phyloP scores from a whole-genome alignment of 2,113 vertebrate genomes.

The Scartelaos histophorus region DNA sequence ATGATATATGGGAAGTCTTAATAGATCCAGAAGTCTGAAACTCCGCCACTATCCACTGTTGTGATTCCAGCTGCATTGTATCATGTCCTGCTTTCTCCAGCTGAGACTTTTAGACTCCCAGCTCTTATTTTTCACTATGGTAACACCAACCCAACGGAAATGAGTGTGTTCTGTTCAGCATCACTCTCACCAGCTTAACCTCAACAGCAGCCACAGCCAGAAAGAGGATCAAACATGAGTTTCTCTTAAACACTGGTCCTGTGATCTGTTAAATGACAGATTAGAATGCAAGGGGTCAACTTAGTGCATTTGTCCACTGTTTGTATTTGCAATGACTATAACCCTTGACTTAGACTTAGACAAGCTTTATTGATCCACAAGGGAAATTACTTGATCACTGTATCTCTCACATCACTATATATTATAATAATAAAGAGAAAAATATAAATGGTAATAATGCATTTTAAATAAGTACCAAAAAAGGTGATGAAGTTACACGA shows the following conservation, averaged over 20 bases:
- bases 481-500: constrained; percentile 6
- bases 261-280: constrained; percentile 46
- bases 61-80: constrained; percentile 60
- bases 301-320: constrained; percentile 27
- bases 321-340: constrained; percentile 6
- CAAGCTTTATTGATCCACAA: too few relatives aligned
- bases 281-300: not conserved
- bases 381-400: too few relatives aligned
- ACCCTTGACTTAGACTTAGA: not conserved
- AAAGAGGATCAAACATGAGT: constrained; percentile 60
- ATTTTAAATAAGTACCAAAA: too few relatives aligned
- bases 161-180: constrained; percentile 61
- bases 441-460: too few relatives aligned
- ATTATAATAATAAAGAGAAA: too few relatives aligned
- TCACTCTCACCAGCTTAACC: constrained; percentile 61
- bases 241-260: constrained; percentile 38
- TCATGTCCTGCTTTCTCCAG: constrained; percentile 61
- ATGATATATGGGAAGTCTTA: constrained; percentile 13
- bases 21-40: constrained; percentile 8
- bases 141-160: constrained; percentile 65
- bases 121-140: constrained; percentile 68
- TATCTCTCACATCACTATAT: too few relatives aligned
- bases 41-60: constrained; percentile 16
- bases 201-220: constrained; percentile 45
- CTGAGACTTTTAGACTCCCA: constrained; percentile 52